These are phyloP conservation scores for Ardeotis arabs DNA, from an alignment of 2,113 vertebrate species.

Conservation along the genomic window DNA sequence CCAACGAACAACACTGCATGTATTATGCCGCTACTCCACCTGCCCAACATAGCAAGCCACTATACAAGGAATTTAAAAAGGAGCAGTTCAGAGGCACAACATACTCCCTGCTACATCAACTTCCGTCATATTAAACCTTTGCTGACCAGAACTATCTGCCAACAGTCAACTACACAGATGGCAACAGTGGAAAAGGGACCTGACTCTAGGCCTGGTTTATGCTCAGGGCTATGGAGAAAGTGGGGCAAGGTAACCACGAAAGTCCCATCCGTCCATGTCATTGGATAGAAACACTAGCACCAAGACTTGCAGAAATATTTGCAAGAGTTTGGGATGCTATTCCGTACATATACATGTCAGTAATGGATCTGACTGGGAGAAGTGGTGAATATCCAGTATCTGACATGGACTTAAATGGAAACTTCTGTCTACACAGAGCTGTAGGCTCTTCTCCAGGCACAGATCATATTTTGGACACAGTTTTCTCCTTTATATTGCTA, in stretches of 20 bases:
- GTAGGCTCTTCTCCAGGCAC: not conserved
- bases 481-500: not conserved
- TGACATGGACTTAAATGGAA: not conserved
- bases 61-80: not conserved
- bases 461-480: not conserved
- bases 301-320: not conserved
- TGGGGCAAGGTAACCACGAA: not conserved
- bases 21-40: not conserved
- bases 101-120: not conserved
- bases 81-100: not conserved
- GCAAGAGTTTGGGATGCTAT: not conserved
- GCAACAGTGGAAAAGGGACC: not conserved
- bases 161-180: not conserved
- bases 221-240: not conserved
- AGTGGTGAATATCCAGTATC: not conserved
- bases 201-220: not conserved
- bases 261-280: rapidly evolving
- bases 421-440: not conserved
- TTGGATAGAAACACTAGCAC: not conserved
- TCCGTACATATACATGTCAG: not conserved
- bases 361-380: not conserved
- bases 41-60: not conserved
- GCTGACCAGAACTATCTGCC: not conserved
- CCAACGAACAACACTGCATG: not conserved
- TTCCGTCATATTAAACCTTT: not conserved